Evolutionary conservation across 53 echinoderm and acorn worm genomes (phyloP).

Genomic region (Glandiceps talaboti): DNA sequence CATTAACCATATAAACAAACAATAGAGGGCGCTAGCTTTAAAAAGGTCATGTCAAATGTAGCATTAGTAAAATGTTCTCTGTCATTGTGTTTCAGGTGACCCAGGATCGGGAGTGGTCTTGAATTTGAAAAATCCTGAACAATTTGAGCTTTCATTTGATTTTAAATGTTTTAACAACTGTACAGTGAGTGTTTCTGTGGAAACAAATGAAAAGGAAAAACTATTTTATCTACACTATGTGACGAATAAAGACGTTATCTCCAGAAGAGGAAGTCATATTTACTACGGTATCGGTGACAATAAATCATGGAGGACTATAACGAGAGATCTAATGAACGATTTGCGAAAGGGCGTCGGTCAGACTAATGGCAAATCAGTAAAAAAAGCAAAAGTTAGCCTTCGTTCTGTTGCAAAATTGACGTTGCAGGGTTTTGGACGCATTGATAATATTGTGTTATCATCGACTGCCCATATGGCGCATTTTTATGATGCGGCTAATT

Average conservation of each 20-base stretch:
- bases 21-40: too few relatives aligned
- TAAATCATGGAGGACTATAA: slow-evolving; percentile 64
- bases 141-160: slow-evolving; percentile 74
- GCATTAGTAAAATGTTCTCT: too few relatives aligned
- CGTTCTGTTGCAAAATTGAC: slow-evolving; percentile 52
- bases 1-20: too few relatives aligned
- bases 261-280: slow-evolving; percentile 35
- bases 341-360: slow-evolving; percentile 40
- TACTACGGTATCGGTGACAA: slow-evolving; percentile 66
- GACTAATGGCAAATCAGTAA: slow-evolving; percentile 9
- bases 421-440: slow-evolving; percentile 64
- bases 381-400: slow-evolving; percentile 13
- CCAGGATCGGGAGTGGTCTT: neutral
- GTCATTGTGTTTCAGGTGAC: slow-evolving; percentile 13
- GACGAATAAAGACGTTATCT: neutral
- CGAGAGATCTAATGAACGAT: slow-evolving; percentile 46
- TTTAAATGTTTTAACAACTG: slow-evolving; percentile 51
- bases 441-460: slow-evolving; percentile 72
- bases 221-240: slow-evolving; percentile 21
- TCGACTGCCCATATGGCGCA: slow-evolving; percentile 70
- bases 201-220: slow-evolving; percentile 51
- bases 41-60: too few relatives aligned
- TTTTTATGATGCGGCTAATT: slow-evolving; percentile 86
- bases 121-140: slow-evolving; percentile 34
- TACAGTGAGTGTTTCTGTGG: slow-evolving; percentile 61